Base-by-base conservation (phyloP, 2,888 invertebrate species). In the Halictus quadricinctus region DNA sequence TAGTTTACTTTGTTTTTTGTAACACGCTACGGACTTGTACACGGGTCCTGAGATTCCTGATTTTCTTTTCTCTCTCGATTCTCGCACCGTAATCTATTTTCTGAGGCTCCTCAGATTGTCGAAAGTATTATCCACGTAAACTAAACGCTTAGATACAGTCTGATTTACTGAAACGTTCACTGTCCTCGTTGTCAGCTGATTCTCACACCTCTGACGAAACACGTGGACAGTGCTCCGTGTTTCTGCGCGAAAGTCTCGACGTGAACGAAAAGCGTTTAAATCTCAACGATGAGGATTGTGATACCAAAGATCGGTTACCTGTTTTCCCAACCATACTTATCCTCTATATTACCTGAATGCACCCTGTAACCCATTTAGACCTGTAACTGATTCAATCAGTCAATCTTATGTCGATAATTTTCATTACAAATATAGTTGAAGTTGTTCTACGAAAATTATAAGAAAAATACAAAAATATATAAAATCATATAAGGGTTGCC, bases 291-390 rank as follows among this genome's bases (percentile, higher is more conserved):
- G 64, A 64, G 64, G 29, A 64, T 64, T 64, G n/a, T 64, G 64
- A 64, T 64, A 64, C 64, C 64, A 64, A 64, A 64, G 64, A 64
- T 64, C 15, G 64, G 64, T 64, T 64, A 29, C 15, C 64, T 15
- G 6, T 29, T 29, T 29, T 64, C 5, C 58, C 60, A 5, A 60
- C n/a, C 29, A 29, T 64, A 2, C 7, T 29, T 29, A 13, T 15
- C 64, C 64, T 25, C 13, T 29, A 29, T 13, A 15, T 29, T 29
- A 29, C 15, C 64, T n/a, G n/a, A n/a, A 54, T 10, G 54, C 54
- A n/a, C 10, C 54, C 21, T 10, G 21, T 54, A 54, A 54, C 54
- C 10, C 54, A 54, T 54, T 54, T 54, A 8, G 54, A 54, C 54
- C 54, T 54, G n/a, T 21, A n/a, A 54, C 54, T 21, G 54, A 8